A percentile compares a stretch with the other conserved stretches of the same genome.
phyloP scores from a whole-genome alignment of 1,140 invertebrate genomes.

The Batillaria attramentaria region DNA sequence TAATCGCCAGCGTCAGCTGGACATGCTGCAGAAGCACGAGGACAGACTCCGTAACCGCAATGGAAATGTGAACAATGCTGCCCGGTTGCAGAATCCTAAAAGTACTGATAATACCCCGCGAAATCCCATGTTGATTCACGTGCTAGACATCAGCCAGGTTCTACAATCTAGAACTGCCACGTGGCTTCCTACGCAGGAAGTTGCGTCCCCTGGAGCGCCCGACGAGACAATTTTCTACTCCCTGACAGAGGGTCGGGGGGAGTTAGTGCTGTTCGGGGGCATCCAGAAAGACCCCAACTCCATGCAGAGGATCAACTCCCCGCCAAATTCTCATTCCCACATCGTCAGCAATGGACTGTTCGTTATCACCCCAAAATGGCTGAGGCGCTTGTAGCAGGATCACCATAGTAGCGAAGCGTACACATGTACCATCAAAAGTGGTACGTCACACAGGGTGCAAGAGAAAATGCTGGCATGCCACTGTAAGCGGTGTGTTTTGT shows the following conservation, averaged over 20 bases:
- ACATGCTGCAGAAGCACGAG: conserved; percentile 77
- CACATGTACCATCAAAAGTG: too few relatives aligned
- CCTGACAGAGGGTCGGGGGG: conserved; percentile 88
- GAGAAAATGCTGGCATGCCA: too few relatives aligned
- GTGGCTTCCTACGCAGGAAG: conserved; percentile 81
- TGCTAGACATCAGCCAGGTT: conserved; percentile 87
- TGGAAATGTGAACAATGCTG: conserved; percentile 23
- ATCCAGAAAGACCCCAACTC: conserved; percentile 73
- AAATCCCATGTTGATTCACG: conserved; percentile 82
- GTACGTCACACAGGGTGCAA: too few relatives aligned
- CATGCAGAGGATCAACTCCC: conserved; percentile 57
- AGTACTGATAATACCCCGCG: conserved; percentile 4
- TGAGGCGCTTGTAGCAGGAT: conserved; percentile 14
- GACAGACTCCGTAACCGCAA: conserved; percentile 70
- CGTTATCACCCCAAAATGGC: conserved; percentile 33
- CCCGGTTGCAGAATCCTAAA: conserved; percentile 30
- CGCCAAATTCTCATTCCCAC: conserved; percentile 47
- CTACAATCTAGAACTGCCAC: conserved; percentile 76
- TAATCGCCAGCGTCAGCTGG: conserved; percentile 77
- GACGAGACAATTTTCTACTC: conserved; percentile 93
- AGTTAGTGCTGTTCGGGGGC: conserved; percentile 95
- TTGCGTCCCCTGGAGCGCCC: conserved; percentile 73
- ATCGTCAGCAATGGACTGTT: conserved; percentile 58
- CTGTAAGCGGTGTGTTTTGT: too few relatives aligned
- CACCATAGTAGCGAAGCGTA: too few relatives aligned